Base-by-base conservation (phyloP, 2,888 invertebrate genomes). In the Caradrina clavipalpis region DNA sequence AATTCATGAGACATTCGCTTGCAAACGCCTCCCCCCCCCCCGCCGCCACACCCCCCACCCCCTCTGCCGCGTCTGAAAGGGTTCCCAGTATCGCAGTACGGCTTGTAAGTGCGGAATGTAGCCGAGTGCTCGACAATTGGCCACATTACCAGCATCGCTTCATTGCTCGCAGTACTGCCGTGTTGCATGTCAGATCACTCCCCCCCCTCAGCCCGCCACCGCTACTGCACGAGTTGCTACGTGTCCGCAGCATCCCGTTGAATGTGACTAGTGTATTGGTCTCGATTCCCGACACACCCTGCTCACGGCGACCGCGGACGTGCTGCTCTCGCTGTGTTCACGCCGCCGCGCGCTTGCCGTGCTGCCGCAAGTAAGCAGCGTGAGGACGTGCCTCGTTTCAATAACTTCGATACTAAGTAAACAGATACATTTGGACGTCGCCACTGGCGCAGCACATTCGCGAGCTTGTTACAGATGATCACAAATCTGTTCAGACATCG, bases 1-100 rank as follows among this genome's bases (percentile, higher is more conserved):
- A 51, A 76, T 76, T 70, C 63, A 76, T 76, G 62, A 76, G 54
- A 47, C 62, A 55, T 69, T 73, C 49, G 49, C n/a, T 35, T 47
- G 51, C 17, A 21, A 50, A 39, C 63, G 49, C 13, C 47, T 17
- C 3, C 13, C 47, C 21, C 3, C 13, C 21, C 8, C 21, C 26
- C 13, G 8, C 15, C 35, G 19, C 7, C 21, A 19, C 7, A n/a
- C n/a, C 0, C 17, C 0, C n/a, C 0, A 13, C 0, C 22, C 1
- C 7, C 10, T 15, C 22, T 6, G 35, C 21, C 21, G 17, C 21
- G 35, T 39, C 15, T 6, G 6, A 19, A 42, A 31, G 53, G 17
- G 45, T 45, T 45, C 26, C 42, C 13, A 5, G 21, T 26, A 19
- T 15, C 21, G 15, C n/a, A 21, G 65, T 19, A 15, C 10, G 47